These are phyloP conservation scores for Antheraea pernyi DNA, from an alignment of 1,140 invertebrate species.

Conservation along the genomic window DNA sequence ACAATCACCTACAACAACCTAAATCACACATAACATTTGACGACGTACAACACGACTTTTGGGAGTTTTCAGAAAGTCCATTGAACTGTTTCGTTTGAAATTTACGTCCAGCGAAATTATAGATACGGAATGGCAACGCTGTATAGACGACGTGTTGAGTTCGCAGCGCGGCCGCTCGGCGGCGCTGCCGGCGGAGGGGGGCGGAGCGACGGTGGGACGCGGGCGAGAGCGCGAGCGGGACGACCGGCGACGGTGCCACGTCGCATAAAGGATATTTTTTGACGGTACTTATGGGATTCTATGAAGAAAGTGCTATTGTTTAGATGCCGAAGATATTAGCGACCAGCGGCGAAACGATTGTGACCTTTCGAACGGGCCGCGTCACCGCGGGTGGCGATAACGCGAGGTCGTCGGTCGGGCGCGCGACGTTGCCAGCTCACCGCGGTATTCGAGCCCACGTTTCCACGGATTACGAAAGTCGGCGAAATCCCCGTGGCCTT, in stretches of 20 bases:
- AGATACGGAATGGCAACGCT: conserved; percentile 78
- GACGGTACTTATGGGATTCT: conserved; percentile 57
- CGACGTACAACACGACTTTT: conserved; percentile 62
- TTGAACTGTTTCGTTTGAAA: conserved; percentile 79
- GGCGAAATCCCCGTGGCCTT: conserved; percentile 53
- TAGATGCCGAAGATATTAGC: conserved; percentile 54
- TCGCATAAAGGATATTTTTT: conserved; percentile 58
- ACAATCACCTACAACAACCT: conserved; percentile 57
- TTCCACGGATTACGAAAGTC: conserved; percentile 64
- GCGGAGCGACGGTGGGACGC: conserved; percentile 54
- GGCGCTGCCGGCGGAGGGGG: conserved; percentile 56
- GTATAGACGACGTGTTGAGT: conserved; percentile 68
- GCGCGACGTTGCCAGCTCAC: conserved; percentile 67
- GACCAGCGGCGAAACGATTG: conserved; percentile 38
- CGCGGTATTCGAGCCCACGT: conserved; percentile 50
- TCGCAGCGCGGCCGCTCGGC: conserved; percentile 61
- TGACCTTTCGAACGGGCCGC: conserved; percentile 64
- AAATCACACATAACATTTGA: conserved; percentile 60
- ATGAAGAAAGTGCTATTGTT: conserved; percentile 56
- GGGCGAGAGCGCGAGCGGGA: conserved; percentile 48
- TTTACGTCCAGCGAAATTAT: conserved; percentile 80
- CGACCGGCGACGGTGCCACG: conserved; percentile 49
- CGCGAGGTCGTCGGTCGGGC: conserved; percentile 68
- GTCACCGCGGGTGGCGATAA: conserved; percentile 65
- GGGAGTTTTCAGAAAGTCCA: conserved; percentile 76